phyloP scores from a whole-genome alignment of 2,797 vertebrate genomes.

The Alosa sapidissima region DNA sequence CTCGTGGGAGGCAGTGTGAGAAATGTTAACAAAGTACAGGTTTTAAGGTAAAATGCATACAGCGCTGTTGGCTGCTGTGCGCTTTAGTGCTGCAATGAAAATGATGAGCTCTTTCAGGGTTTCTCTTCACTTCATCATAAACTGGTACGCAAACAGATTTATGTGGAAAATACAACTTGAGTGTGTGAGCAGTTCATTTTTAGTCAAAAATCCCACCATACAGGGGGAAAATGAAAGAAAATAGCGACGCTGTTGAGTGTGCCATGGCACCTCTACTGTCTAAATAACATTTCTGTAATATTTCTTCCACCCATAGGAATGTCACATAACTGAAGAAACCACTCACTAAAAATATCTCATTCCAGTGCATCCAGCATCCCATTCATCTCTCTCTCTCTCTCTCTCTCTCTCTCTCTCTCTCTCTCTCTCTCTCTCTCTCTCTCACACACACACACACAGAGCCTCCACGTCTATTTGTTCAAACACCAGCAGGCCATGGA shows the following conservation, averaged over 20 bases:
- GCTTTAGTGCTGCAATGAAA: background rate
- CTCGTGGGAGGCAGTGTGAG: background rate
- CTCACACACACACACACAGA: slow-evolving; percentile 36
- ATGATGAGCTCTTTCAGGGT: background rate
- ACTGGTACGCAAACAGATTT: slow-evolving; percentile 12
- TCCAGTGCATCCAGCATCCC: slow-evolving; percentile 52
- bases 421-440: no score
- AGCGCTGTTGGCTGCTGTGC: background rate
- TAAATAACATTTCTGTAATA: slow-evolving; percentile 28
- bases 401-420: slow-evolving; percentile 48
- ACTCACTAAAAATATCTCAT: slow-evolving; percentile 72
- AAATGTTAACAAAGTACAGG: background rate
- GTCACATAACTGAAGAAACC: slow-evolving; percentile 60
- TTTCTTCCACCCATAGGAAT: slow-evolving; percentile 45
- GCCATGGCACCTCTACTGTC: background rate
- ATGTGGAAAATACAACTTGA: slow-evolving; percentile 12
- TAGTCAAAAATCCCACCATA: slow-evolving; percentile 1
- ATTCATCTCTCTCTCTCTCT: slow-evolving; percentile 49
- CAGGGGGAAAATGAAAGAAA: slow-evolving; percentile 10
- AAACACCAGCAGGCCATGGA: slow-evolving; percentile 16
- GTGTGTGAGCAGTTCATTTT: slow-evolving; percentile 21
- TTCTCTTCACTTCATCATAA: slow-evolving; percentile 8
- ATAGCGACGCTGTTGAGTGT: slow-evolving; percentile 8
- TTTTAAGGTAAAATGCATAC: background rate
- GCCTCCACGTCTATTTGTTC: slow-evolving; percentile 24